Base-by-base conservation (phyloP, 2,113 vertebrate species). In the Catagonus wagneri region DNA sequence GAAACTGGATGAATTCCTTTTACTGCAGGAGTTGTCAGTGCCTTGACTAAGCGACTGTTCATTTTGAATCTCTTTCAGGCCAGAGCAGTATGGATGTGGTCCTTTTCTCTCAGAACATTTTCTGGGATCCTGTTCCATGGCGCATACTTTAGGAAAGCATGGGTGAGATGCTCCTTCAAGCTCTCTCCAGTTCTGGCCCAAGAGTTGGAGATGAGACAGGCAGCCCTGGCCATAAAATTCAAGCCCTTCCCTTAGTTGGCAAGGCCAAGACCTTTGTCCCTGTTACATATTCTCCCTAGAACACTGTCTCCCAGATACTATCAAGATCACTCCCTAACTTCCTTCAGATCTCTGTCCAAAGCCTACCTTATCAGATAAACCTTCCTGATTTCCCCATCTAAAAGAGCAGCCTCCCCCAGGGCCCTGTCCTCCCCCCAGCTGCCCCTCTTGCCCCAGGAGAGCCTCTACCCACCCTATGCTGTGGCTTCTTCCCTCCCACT, bases 281-380 rank as follows among this genome's bases (percentile, higher is more conserved):
- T 32, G 5, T 58, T 79, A 9, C 81, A 75, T 84, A 80, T 61
- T 68, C 14, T 71, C 25, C 61, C 6, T 9, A 6, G 56, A 92
- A 78, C 19, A 50, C 69, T 56, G 17, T 72, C 23, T 90, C 27
- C 34, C 69, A 72, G 25, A 56, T 27, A 89, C 16, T 23, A 10
- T 25, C 44, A 88, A 56, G 7, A 22, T 89, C 13, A 50, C 13
- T 66, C 56, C 60, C 25, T 87, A n/a, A 68, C 17, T 80, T 68
- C 60, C 72, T 96, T 84, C 66, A 94, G 60, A 84, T 91, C 76
- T 83, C 81, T 39, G 36, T 68, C 52, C 20, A 81, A 81, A 94
- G 76, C 36, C 50, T 34, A 16, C 65, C 72, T 89, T 89, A 65
- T 50, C 61, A 44, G 52, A 84, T 60, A 13, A 83, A 4, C 2